phyloP scores from a whole-genome alignment of 2,113 vertebrate genomes.

The Corythornis madagascariensis region DNA sequence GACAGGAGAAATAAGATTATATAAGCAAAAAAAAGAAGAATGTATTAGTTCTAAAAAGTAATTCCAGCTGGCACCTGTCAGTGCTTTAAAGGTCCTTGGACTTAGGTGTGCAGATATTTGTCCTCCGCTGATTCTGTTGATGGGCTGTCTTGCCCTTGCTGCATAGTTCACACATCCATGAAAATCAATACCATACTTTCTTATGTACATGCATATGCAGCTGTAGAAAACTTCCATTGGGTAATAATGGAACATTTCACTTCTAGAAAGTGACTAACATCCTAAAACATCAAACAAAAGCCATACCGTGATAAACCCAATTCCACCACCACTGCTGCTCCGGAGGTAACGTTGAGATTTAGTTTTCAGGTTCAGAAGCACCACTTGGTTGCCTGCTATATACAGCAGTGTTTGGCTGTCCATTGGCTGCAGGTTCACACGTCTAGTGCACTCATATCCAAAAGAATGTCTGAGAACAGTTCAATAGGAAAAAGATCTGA shows the following conservation, averaged over 20 bases:
- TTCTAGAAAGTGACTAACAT: background rate
- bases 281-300: background rate
- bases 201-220: background rate
- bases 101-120: background rate
- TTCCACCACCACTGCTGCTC: slow-evolving; percentile 83
- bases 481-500: slow-evolving; percentile 69
- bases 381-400: slow-evolving; percentile 87
- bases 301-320: slow-evolving; percentile 86
- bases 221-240: background rate
- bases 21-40: background rate
- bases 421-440: slow-evolving; percentile 86
- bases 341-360: slow-evolving; percentile 83
- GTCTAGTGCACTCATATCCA: slow-evolving; percentile 88
- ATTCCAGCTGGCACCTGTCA: background rate
- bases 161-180: background rate
- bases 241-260: background rate
- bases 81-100: background rate
- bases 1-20: background rate
- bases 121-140: background rate
- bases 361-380: slow-evolving; percentile 82
- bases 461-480: slow-evolving; percentile 85
- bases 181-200: background rate
- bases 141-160: background rate
- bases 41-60: background rate
- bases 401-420: slow-evolving; percentile 81